Base-by-base conservation (phyloP, 2,113 vertebrate species). In the Oncorhynchus keta region DNA sequence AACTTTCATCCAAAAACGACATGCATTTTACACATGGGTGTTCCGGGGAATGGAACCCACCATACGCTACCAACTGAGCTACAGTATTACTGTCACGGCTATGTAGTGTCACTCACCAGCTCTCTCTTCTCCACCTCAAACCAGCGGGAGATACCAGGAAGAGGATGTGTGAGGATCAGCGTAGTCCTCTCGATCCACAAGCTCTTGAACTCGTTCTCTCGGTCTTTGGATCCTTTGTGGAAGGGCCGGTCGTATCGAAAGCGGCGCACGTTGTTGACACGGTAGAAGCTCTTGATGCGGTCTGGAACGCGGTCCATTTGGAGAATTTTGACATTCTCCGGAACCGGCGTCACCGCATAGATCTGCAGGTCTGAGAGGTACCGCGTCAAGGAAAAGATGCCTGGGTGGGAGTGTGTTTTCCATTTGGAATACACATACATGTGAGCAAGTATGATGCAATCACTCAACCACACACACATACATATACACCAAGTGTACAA, bases 121-220 rank as follows among this genome's bases (percentile, higher is more conserved):
- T 99, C 98, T 89, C 96, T 93, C 89, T 96, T 96, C 35, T 99
- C 97, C 83, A 99, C 98, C 90, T 99, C 96, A 79, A 99, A 99
- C 98, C 98, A 99, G 61, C 97, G 95, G 7, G 97, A 99, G 74
- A 99, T 99, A 24, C 98, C 98, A 0, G 97, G 98, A 83, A 99
- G 90, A 73, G 96, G 95, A 88, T 97, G 97, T 55, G 96, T 96
- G 84, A 99, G 92, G 83, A 94, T 97, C 87, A 99, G 93, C 1
- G 97, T 99, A 57, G 97, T 99, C 4, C 98, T 94, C 81, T 99
- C 98, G 35, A 99, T 97, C 98, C 97, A 99, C 9, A 99, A 92
- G 91, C 97, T 99, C 97, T 99, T 99, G 83, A 99, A 99, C 86
- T 99, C 97, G 0, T 99, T 99, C 12, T 99, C 98, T 74, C 95